Base-by-base conservation (phyloP, 2,113 vertebrate genomes). In the Phalacrocorax aristotelis region DNA sequence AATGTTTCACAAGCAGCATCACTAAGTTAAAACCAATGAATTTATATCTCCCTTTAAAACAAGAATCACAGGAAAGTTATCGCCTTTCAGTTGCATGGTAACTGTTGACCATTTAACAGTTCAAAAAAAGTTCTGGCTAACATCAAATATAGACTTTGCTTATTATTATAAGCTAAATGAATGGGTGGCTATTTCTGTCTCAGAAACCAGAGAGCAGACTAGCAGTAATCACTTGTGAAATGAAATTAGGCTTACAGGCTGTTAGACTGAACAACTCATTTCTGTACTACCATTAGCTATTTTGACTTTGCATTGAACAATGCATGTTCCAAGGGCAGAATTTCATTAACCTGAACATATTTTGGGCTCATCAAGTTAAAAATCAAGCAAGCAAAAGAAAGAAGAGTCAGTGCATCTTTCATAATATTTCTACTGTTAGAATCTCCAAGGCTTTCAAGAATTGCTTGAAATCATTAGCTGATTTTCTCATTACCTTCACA, bases 391-490 rank as follows among this genome's bases (percentile, higher is more conserved):
- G 69, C 11, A 92, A 95, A 95, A 88, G 79, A 94, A 96, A 94
- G 92, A 91, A 71, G 65, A 96, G 65, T 51, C 54, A 74, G 46
- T 83, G 58, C 30, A 95, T 80, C 87, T 97, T 97, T 97, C 95
- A 92, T 90, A 98, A 95, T 90, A 95, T 94, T 97, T 96, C 91
- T 95, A 78, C 90, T 91, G 80, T 92, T 95, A 89, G 95, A 97
- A 95, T 44, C 87, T 71, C 71, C 82, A 88, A 92, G 91, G 57
- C 87, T 95, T 94, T 90, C 72, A 70, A 79, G 90, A 95, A 94
- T 95, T 93, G 54, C 69, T 79, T 93, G 95, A 95, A 97, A 95
- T 91, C 68, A 83, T 89, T 86, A 92, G 58, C 40, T 66, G 83
- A 61, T 83, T 96, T 97, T 94, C 96, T 95, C 9, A 10, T 89